These are phyloP conservation scores for Watsonalla binaria DNA, from an alignment of 2,888 invertebrate species.

Conservation along the genomic window DNA sequence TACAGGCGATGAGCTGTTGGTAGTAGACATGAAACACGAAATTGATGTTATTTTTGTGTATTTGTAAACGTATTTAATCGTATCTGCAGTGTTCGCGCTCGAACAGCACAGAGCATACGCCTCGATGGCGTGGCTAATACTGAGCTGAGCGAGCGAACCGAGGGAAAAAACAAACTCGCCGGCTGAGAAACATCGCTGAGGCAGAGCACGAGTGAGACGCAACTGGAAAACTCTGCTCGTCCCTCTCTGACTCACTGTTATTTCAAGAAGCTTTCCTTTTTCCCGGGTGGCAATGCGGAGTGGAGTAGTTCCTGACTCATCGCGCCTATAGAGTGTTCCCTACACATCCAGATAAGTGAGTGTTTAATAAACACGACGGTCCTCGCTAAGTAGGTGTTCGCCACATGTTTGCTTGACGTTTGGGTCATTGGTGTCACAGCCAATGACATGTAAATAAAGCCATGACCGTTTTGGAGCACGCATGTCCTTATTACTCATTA, in stretches of 20 bases:
- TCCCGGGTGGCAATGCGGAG: conserved; percentile 24
- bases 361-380: conserved; percentile 38
- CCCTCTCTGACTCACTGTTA: conserved; percentile 36
- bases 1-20: conserved; percentile 17
- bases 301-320: conserved; percentile 35
- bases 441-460: neutral
- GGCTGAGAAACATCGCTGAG: conserved; percentile 29
- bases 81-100: conserved; percentile 32
- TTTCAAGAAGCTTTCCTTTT: conserved; percentile 33
- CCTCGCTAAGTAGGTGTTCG: conserved; percentile 11
- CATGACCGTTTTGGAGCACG: neutral
- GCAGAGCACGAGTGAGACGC: conserved; percentile 34
- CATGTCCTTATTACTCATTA: neutral
- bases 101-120: conserved; percentile 41
- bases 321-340: conserved; percentile 26
- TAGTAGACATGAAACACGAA: conserved; percentile 31
- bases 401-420: neutral
- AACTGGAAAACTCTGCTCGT: conserved; percentile 49
- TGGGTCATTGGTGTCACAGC: conserved; percentile 1
- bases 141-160: conserved; percentile 39
- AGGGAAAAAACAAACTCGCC: conserved; percentile 50
- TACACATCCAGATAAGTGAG: conserved; percentile 33
- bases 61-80: conserved; percentile 37
- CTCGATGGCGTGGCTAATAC: conserved; percentile 58
- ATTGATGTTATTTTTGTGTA: conserved; percentile 31